Evolutionary conservation across 2,888 invertebrate genomes (phyloP), one percentile per base, ranked within the genome.

Genomic region (Harpagoxenus sublaevis): DNA sequence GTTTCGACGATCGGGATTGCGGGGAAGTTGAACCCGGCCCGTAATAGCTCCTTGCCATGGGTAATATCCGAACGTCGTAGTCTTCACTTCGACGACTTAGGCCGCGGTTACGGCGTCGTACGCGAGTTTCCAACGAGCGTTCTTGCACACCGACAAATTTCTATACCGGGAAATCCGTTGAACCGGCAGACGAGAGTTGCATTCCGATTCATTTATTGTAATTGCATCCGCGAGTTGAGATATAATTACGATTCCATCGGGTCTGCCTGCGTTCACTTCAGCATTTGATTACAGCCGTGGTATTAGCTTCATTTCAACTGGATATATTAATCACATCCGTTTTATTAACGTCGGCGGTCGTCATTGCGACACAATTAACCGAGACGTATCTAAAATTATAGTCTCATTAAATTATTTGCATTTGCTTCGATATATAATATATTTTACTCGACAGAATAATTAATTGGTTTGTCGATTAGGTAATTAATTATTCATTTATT

Each of bases 51-150:
- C 68, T 78, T 68, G 78, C 55, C 42, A 31, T 15, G 31, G 45
- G 68, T 68, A 68, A 78, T 78, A 78, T 78, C 68, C 42, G 78
- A 53, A 68, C 28, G 66, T 78, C 53, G 78, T 68, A 78, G 55
- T 68, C 78, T 68, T 78, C 55, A 66, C 77, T 66, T 66, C n/a
- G 77, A 53, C 12, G 68, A 78, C 68, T 78, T 78, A 55, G 55
- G 62, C 31, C 53, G 68, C 66, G 53, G 66, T 77, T 77, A 45
- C 31, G 55, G n/a, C 23, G 12, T 42, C 77, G 53, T 66, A 35
- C 10, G 48, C 42, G 28, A 78, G 55, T 68, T 78, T 55, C 78
- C n/a, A 42, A 55, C 68, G 55, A 68, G 42, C 68, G 48, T 75
- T 75, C 65, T 75, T 75, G 65, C 31, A 51, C 75, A n/a, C 55